Conservation (phyloP, 2,113 vertebrate genomes). For the Ginglymostoma cirratum region DNA sequence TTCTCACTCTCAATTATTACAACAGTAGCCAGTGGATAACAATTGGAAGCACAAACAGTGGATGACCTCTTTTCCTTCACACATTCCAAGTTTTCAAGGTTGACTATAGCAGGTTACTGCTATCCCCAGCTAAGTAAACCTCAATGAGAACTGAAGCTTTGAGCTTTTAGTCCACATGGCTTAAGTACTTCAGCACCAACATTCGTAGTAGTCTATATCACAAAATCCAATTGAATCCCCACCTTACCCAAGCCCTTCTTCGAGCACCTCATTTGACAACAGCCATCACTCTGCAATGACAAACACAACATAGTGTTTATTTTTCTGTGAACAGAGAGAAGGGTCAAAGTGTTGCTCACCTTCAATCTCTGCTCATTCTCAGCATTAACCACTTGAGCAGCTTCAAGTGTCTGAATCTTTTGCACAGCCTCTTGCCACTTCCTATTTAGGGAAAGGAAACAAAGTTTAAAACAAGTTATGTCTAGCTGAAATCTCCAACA, state of each 20-base stretch:
- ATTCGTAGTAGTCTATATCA: too few species aligned
- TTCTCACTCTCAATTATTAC: background rate
- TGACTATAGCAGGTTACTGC: background rate
- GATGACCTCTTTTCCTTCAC: background rate
- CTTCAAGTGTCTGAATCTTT: constrained; percentile 70
- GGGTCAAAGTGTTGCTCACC: constrained; percentile 53
- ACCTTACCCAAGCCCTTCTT: background rate
- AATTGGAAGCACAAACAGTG: background rate
- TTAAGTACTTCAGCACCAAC: background rate
- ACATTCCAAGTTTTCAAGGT: background rate
- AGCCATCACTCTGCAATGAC: background rate
- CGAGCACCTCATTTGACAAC: background rate
- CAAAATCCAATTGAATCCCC: background rate
- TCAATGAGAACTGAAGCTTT: background rate
- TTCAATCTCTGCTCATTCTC: constrained; percentile 82
- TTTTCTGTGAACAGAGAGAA: background rate
- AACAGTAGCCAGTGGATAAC: background rate
- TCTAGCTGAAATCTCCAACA: background rate
- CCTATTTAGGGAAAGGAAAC: constrained; percentile 50
- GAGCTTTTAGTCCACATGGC: background rate
- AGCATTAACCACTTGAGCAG: constrained; percentile 59
- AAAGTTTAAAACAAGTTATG: background rate
- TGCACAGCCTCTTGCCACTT: constrained; percentile 77
- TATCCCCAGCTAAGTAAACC: background rate
- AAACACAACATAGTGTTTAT: background rate